Conservation (phyloP, 2,888 invertebrate species). For the Drosophila putrida region DNA sequence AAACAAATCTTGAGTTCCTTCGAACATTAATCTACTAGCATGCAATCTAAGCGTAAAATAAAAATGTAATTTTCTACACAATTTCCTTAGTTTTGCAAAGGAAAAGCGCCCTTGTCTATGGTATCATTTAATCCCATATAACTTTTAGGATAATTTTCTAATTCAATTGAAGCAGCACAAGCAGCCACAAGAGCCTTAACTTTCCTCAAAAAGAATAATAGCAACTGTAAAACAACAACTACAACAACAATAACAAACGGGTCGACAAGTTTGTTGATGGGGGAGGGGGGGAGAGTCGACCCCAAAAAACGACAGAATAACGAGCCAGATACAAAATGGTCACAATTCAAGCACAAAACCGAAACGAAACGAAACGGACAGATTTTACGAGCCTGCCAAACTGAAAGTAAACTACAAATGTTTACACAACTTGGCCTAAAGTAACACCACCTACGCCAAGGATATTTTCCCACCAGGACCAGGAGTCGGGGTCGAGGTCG, state of each 20-base stretch:
- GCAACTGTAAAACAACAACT: slow-evolving; percentile 1
- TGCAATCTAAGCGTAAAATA: slow-evolving; percentile 49
- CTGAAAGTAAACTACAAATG: slow-evolving; percentile 79
- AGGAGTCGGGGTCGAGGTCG: neutral
- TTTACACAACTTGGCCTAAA: slow-evolving; percentile 71
- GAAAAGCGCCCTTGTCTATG: slow-evolving; percentile 27
- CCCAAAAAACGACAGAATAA: slow-evolving; percentile 52
- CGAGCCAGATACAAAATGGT: slow-evolving; percentile 68
- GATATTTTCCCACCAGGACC: slow-evolving; percentile 12
- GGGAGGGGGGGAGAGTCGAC: slow-evolving; percentile 28
- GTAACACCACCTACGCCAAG: slow-evolving; percentile 55
- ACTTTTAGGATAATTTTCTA: slow-evolving; percentile 78
- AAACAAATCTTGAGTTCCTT: slow-evolving; percentile 31
- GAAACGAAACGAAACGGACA: slow-evolving; percentile 60
- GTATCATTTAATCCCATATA: slow-evolving; percentile 69
- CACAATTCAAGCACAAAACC: slow-evolving; percentile 60
- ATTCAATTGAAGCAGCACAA: slow-evolving; percentile 71
- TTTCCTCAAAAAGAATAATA: slow-evolving; percentile 9
- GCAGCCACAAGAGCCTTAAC: slow-evolving; percentile 44
- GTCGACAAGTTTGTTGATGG: slow-evolving; percentile 21
- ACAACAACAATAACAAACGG: slow-evolving; percentile 6
- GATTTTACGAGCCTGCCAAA: slow-evolving; percentile 77
- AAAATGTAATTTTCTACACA: slow-evolving; percentile 69
- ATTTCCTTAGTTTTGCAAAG: slow-evolving; percentile 60
- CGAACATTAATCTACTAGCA: slow-evolving; percentile 41